A percentile compares a stretch with the other conserved stretches of the same genome.
Evolutionary conservation across 2,888 invertebrate species (phyloP).

Genomic region (Amiota communis): DNA sequence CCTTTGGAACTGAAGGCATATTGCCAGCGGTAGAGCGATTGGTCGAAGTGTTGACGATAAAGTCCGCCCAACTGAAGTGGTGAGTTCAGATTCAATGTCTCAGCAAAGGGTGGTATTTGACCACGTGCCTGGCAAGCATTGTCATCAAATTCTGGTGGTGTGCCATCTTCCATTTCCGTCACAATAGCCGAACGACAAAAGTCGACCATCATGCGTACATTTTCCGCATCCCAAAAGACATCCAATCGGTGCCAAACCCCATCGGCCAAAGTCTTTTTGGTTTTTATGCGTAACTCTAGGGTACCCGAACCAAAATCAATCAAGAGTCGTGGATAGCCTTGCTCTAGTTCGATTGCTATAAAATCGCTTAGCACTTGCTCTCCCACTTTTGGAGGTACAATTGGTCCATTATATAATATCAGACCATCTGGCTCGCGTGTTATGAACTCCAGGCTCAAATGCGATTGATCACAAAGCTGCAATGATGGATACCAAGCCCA

Average conservation of each 20-base stretch:
- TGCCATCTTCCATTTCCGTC: slow-evolving; percentile 90
- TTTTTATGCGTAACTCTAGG: slow-evolving; percentile 86
- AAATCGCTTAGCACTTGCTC: slow-evolving; percentile 91
- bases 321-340: slow-evolving; percentile 89
- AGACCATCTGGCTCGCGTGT: slow-evolving; percentile 92
- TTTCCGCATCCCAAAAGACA: slow-evolving; percentile 95
- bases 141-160: slow-evolving; percentile 89
- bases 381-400: slow-evolving; percentile 90
- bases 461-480: slow-evolving; percentile 95
- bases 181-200: slow-evolving; percentile 91
- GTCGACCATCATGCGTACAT: slow-evolving; percentile 92
- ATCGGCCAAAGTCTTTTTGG: slow-evolving; percentile 89
- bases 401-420: slow-evolving; percentile 96
- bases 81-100: slow-evolving; percentile 94
- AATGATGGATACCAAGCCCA: slow-evolving; percentile 99
- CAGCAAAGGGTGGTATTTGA: slow-evolving; percentile 94
- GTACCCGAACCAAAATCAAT: slow-evolving; percentile 97
- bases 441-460: slow-evolving; percentile 95
- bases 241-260: slow-evolving; percentile 98
- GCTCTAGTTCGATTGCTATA: slow-evolving; percentile 92
- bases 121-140: slow-evolving; percentile 91
- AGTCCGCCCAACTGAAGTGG: slow-evolving; percentile 95
- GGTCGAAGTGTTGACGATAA: slow-evolving; percentile 91
- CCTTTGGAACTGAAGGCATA: slow-evolving; percentile 91
- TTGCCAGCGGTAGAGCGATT: slow-evolving; percentile 90